Percentiles rank a stretch among this genome's conserved stretches.
Evolutionary conservation across 2,113 vertebrate species (phyloP).

Genomic region (Anguilla rostrata): DNA sequence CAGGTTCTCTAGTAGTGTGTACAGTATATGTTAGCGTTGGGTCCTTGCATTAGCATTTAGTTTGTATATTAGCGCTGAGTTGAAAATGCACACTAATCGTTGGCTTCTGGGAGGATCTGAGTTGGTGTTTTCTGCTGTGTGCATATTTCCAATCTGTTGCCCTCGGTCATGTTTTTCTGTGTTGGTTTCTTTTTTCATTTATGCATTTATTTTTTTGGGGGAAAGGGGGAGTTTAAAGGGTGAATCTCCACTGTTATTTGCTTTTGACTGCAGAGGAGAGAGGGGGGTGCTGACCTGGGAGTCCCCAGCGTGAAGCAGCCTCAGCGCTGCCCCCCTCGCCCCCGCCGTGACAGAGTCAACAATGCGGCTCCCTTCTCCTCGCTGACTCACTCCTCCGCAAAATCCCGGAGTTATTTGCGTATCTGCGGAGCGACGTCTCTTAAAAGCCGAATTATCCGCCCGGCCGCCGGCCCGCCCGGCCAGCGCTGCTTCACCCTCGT

Average conservation of each 20-base stretch:
- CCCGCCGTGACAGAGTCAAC: not conserved
- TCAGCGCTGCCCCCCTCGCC: not conserved
- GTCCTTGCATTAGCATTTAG: too few species aligned
- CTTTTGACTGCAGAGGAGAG: not conserved
- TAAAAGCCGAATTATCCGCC: not conserved
- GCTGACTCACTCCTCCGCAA: not conserved
- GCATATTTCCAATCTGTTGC: not conserved
- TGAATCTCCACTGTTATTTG: not conserved
- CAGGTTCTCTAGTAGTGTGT: too few species aligned
- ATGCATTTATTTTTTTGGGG: constrained; percentile 27
- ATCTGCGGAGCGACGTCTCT: not conserved
- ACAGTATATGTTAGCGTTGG: too few species aligned
- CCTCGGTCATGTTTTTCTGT: not conserved
- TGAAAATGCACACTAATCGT: not conserved
- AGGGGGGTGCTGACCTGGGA: not conserved
- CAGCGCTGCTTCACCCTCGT: not conserved
- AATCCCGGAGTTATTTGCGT: not conserved
- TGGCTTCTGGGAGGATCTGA: not conserved
- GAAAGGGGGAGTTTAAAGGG: not conserved
- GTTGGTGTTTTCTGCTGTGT: not conserved
- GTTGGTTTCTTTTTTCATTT: not conserved
- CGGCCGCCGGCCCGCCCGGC: not conserved
- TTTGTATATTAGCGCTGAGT: not conserved
- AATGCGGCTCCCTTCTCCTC: not conserved
- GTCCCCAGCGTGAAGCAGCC: not conserved